Base-by-base conservation (phyloP, 2,888 invertebrate species). In the Sesamia inferens region DNA sequence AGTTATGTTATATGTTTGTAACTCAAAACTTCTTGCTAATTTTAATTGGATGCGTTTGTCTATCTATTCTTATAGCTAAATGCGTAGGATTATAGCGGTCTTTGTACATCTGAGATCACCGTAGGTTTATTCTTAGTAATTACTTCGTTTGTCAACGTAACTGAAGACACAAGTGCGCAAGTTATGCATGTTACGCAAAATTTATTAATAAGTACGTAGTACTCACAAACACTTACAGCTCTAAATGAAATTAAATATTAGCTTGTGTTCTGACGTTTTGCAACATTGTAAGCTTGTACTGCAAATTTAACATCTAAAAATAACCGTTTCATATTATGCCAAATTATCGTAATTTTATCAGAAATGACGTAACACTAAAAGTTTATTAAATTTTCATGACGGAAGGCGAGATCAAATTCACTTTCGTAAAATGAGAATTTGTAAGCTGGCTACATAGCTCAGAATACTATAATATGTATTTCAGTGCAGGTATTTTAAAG, bases 401-500 rank as follows among this genome's bases (percentile, higher is more conserved):
- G 5, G 16, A 58, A 10, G 1, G 10, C 19, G 2, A 5, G 5
- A 10, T 19, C 31, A 16, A 31, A 0, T 58, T 58, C 11, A 22
- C 19, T 68, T 19, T 1, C 48, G 14, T 42, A 24, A 71, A 31
- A 0, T 24, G 10, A 2, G 19, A 51, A 71, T 47, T 59, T 74
- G 8, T 58, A 13, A 51, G 19, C 44, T 44, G 19, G 8, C 16
- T 58, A 8, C 62, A 59, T 74, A 63, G 22, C 19, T 57, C 5
- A 13, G 5, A 63, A 22, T 74, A 79, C 71, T 78, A 81, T 31
- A 31, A 31, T 31, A 31, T 31, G 31, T 71, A 71, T 69, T 81
- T 71, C 54, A 68, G 68, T 71, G 62, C 31, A 42, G 54, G 31
- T 67, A 59, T 74, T 68, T 71, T 59, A 74, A 69, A 57, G 51